Conservation (phyloP, 1,140 invertebrate genomes). For the Calephelis virginiensis region DNA sequence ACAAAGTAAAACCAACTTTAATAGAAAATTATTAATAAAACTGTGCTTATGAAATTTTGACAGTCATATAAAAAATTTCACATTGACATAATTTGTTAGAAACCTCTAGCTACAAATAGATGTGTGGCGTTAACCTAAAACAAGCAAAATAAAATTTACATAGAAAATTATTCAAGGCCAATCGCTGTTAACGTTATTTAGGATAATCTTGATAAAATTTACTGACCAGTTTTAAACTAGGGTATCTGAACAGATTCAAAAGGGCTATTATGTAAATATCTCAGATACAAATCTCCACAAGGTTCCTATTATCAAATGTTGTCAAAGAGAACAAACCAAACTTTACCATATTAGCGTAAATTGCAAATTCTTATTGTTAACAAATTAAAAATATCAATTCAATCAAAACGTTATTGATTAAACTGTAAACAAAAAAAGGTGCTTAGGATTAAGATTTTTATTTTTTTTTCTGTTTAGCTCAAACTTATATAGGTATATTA, state of each 20-base stretch:
- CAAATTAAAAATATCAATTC: too few species aligned
- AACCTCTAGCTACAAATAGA: background rate
- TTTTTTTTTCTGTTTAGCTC: too few species aligned
- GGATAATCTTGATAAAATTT: conserved; percentile 15
- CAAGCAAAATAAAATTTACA: background rate
- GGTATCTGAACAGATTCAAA: background rate
- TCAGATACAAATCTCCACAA: conserved; percentile 5
- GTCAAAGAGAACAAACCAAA: background rate
- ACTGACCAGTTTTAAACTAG: background rate
- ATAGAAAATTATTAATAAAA: too few species aligned
- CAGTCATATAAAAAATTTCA: too few species aligned
- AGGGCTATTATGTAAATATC: conserved; percentile 5
- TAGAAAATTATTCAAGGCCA: conserved; percentile 3
- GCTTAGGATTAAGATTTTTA: too few species aligned
- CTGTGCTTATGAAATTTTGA: too few species aligned
- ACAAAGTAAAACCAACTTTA: too few species aligned
- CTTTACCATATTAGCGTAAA: background rate
- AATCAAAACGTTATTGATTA: too few species aligned
- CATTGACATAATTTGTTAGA: too few species aligned
- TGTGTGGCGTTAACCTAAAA: background rate
- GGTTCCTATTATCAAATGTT: background rate
- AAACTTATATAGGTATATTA: too few species aligned
- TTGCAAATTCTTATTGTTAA: background rate
- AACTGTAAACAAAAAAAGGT: too few species aligned
- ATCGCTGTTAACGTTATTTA: background rate